Evolutionary conservation across 2,888 invertebrate species (phyloP), one percentile per base, ranked within the genome.

Genomic region (Pedicia rivosa): DNA sequence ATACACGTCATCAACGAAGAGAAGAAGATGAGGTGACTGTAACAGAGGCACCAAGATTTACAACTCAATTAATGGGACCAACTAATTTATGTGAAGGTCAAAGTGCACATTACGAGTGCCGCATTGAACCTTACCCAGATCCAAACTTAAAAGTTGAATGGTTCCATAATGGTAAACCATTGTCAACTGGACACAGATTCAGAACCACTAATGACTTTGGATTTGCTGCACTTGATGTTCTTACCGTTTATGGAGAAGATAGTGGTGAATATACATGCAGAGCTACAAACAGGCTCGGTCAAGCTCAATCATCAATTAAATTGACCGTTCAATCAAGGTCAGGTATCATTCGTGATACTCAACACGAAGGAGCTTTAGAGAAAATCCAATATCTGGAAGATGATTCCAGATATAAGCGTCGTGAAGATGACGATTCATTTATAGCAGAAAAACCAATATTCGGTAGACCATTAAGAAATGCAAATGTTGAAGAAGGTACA

Each of bases 191-290:
- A 38, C 91, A 92, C 55, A 75, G 94, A 43, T 90, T 87, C 67
- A 76, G 90, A 52, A 92, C 92, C 33, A 81, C 90, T 33, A 87
- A 83, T 53, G 95, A 97, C 57, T 97, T 98, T 58, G 97, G 97
- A 31, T 95, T 92, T 61, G 91, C 92, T 39, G 86, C 95, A 36
- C 70, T 98, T 43, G 97, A 98, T 57, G 84, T 98, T 42, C 68
- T 92, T 19, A 84, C 88, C 28, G 91, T 91, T 2, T 88, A 91
- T 51, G 81, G 82, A 13, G 91, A 91, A 64, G 97, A 97, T 58
- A 81, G 87, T 44, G 94, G 94, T 37, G 86, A 86, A 57, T 90
- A 90, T 52, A 83, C 82, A 10, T 86, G 87, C 60, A 76, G 74
- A 52, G 88, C 83, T 35, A 86, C 82, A 37, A 91, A 91, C 57